Percentiles rank a stretch among this genome's conserved stretches.
Conservation (phyloP, 2,797 vertebrate species). For the Halcyon badia region DNA sequence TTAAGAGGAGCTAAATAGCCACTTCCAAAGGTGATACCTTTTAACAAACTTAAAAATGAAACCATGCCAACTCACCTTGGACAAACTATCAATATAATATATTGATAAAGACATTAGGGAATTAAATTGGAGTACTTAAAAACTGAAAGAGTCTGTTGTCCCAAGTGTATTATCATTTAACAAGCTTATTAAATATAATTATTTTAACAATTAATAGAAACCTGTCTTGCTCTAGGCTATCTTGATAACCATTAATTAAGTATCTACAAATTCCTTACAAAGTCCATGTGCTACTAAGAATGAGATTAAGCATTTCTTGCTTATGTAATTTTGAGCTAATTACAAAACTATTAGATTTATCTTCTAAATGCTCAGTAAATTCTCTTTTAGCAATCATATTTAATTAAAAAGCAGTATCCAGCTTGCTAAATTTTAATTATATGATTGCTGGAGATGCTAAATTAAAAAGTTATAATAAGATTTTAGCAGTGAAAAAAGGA, state of each 20-base stretch:
- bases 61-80: not conserved
- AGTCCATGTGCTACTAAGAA: constrained; percentile 76
- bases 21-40: not conserved
- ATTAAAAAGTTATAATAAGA: constrained; percentile 61
- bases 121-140: constrained; percentile 42
- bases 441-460: constrained; percentile 66
- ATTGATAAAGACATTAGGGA: constrained; percentile 70
- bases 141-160: constrained; percentile 64
- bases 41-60: not conserved
- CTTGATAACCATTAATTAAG: constrained; percentile 79
- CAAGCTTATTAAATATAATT: constrained; percentile 72
- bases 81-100: not conserved
- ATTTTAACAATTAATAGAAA: constrained; percentile 79
- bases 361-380: constrained; percentile 78
- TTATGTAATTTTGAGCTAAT: constrained; percentile 83
- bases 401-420: constrained; percentile 79
- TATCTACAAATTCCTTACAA: constrained; percentile 76
- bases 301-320: constrained; percentile 81
- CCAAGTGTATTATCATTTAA: constrained; percentile 74
- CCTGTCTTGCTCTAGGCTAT: constrained; percentile 74
- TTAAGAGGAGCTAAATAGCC: not conserved
- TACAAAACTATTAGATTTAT: constrained; percentile 81
- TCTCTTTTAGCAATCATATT: constrained; percentile 77
- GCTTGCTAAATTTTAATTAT: constrained; percentile 74
- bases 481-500: constrained; percentile 66